Base-by-base conservation (phyloP, 2,113 vertebrate genomes). In the Nesogale talazaci region DNA sequence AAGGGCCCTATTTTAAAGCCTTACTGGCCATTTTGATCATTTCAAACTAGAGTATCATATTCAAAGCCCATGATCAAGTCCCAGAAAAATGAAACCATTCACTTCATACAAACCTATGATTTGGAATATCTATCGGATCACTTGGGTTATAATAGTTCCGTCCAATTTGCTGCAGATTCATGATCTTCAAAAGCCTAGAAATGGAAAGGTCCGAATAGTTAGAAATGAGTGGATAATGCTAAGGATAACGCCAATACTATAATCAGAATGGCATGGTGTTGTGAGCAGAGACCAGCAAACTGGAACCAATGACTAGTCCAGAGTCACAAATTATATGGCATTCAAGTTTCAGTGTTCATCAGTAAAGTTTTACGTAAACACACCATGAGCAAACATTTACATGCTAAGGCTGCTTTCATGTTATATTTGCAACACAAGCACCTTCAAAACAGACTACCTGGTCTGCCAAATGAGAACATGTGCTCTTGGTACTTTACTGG, bases 81-180 rank as follows among this genome's bases (percentile, higher is more conserved):
- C 14, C 27, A 38, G 9, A 17, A 29, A 14, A 0, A 31, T 2
- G 36, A 38, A 59, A 65, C 4, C 1, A 16, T 0, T 25, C 11
- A 11, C 38, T 38, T 76, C 87, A 27, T 84, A 85, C 97, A 88
- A 61, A 99, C 99, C 98, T 99, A 97, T 99, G 99, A 81, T 98
- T 98, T 38, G 99, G 98, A 86, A 99, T 98, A 96, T 97, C 98
- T 78, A 99, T 97, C 0, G 99, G 98, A 96, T 99, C 99, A 20
- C 90, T 96, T 0, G 99, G 99, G 92, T 98, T 99, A 95, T 99
- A 99, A 93, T 99, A 99, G 97, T 99, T 99, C 69, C 99, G 98
- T 90, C 99, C 99, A 89, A 99, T 99, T 97, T 99, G 99, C 91
- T 99, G 99, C 98, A 99, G 98, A 86, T 98, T 98, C 93, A 99